A percentile compares a stretch with the other conserved stretches of the same genome.
These are phyloP conservation scores for Dipodomys stephensi DNA, from an alignment of 2,113 vertebrate species.

Conservation along the genomic window DNA sequence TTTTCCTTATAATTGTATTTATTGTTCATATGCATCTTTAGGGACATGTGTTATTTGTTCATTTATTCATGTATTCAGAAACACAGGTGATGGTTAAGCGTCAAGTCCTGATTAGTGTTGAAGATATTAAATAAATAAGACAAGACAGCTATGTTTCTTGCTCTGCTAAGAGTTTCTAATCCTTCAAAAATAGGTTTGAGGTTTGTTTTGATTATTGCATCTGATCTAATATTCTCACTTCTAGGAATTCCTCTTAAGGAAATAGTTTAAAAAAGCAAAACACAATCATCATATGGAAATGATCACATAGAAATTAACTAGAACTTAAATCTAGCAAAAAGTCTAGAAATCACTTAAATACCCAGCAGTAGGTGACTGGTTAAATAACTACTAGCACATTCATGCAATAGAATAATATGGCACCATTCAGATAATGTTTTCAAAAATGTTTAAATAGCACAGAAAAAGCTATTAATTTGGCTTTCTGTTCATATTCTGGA, in stretches of 20 bases:
- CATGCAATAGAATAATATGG: neutral
- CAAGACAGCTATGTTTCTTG: neutral
- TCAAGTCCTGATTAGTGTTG: neutral
- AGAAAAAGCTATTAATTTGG: neutral
- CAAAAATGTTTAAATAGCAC: conserved; percentile 38
- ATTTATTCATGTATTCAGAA: conserved; percentile 27
- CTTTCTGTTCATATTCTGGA: neutral
- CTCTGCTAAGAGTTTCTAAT: conserved; percentile 3
- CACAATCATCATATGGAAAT: conserved; percentile 44
- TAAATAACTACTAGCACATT: conserved; percentile 11
- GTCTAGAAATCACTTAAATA: neutral
- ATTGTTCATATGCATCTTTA: conserved; percentile 12
- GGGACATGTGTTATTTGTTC: neutral
- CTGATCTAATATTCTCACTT: conserved; percentile 40
- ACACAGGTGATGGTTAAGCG: neutral
- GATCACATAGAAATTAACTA: no score
- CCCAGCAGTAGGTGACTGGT: neutral
- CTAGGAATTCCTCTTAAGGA: conserved; percentile 1
- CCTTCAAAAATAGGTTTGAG: conserved; percentile 21
- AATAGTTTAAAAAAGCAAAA: conserved; percentile 46
- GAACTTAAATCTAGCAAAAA: neutral
- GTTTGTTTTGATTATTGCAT: neutral
- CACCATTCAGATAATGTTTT: conserved; percentile 13
- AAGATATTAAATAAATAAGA: neutral
- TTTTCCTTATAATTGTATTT: conserved; percentile 5